Conservation (phyloP, 1,140 invertebrate species). For the Zaprionus camerounensis region DNA sequence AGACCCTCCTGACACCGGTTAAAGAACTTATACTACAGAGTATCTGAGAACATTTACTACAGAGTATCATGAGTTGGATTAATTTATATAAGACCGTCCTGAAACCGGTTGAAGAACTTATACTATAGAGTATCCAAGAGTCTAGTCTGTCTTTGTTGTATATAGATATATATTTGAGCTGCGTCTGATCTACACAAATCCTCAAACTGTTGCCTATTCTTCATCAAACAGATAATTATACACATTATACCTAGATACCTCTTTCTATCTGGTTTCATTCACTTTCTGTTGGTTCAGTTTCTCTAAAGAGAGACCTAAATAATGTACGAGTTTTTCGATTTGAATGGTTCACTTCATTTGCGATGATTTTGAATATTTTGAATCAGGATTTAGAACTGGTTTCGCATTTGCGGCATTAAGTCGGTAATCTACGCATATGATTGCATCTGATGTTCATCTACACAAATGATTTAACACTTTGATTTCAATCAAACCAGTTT, state of each 20-base stretch:
- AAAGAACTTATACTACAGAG: background rate
- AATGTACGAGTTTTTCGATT: background rate
- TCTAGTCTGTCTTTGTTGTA: background rate
- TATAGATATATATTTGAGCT: too few species aligned
- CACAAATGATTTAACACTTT: constrained; percentile 71
- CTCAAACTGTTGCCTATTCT: background rate
- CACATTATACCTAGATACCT: background rate
- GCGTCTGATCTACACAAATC: background rate
- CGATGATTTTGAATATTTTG: constrained; percentile 13
- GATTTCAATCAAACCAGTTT: constrained; percentile 77
- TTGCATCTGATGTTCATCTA: constrained; percentile 29
- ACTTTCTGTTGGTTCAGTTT: background rate
- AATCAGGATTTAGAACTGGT: constrained; percentile 32
- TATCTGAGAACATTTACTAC: background rate
- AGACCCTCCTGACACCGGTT: background rate
- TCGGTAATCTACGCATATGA: constrained; percentile 8
- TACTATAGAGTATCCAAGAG: background rate
- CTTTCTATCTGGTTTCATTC: background rate
- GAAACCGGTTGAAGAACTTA: background rate
- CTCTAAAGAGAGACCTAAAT: background rate
- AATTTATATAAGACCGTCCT: too few species aligned
- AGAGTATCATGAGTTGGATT: too few species aligned
- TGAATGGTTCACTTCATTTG: background rate
- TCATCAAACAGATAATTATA: background rate
- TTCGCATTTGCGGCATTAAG: background rate